Conservation (phyloP, 2,113 vertebrate genomes). For the Myiozetetes cayanensis region DNA sequence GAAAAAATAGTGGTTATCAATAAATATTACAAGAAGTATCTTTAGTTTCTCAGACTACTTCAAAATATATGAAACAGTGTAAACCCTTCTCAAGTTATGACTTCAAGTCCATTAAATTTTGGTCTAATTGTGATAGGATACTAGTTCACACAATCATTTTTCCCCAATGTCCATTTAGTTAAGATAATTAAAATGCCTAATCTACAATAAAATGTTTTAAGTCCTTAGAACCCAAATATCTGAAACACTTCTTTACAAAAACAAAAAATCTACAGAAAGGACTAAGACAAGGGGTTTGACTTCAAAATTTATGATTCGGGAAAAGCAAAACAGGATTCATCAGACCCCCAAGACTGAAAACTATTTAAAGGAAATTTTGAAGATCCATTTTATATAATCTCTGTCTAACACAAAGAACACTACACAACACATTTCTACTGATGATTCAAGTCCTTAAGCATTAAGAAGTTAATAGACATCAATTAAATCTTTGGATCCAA, state of each 20-base stretch:
- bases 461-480: not conserved
- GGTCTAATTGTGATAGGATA: not conserved
- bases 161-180: not conserved
- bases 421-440: not conserved
- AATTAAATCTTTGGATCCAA: not conserved
- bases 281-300: not conserved
- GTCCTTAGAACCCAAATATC: not conserved
- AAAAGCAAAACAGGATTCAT: not conserved
- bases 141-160: not conserved
- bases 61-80: not conserved
- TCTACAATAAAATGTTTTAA: not conserved
- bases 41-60: not conserved
- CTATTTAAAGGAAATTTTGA: not conserved
- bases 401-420: not conserved
- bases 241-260: not conserved
- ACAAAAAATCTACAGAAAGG: not conserved
- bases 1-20: not conserved
- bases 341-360: not conserved
- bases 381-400: not conserved
- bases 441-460: not conserved
- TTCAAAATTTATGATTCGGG: not conserved
- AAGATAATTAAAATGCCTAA: not conserved
- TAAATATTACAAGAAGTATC: not conserved
- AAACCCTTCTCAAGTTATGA: not conserved
- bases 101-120: not conserved